Evolutionary conservation across 2,888 invertebrate genomes (phyloP), one percentile per base, ranked within the genome.

Genomic region (Listrodromus nycthemerus): DNA sequence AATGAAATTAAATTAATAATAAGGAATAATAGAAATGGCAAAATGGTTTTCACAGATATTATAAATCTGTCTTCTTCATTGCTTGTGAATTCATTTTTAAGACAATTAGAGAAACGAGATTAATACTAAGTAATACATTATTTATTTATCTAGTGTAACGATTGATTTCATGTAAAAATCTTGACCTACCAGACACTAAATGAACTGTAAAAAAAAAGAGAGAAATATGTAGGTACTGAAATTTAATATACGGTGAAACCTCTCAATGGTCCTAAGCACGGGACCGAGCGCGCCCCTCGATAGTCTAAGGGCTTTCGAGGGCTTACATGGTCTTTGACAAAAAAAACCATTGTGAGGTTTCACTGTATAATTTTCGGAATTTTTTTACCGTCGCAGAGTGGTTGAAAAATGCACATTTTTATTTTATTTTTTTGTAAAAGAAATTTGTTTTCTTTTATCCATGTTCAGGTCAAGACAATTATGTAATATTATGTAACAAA

Each of bases 1-100:
- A 93, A 88, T n/a, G n/a, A 83, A 55, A 24, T n/a, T n/a, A 55
- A 21, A 55, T 3, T 55, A 19, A 21, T 1, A 7, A 37, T 37
- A 37, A 37, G 37, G 10, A 10, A 37, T 37, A 8, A 13, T 16
- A 41, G 3, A 41, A 10, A 41, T 41, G 3, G 13, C 41, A 4
- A 41, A 41, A 13, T 41, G 10, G 2, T 13, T 41, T 41, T 3
- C 41, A 13, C 3, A 10, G 0, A 41, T 3, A 37, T 8, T 10
- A 13, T 41, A 41, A 41, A 41, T 41, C 1, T 10, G 4, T 41
- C 41, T 13, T 3, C 16, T 13, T 13, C 16, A 13, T 7, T 10
- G 37, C 37, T 5, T 16, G 41, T 41, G 41, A 16, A 16, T 41
- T 10, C 3, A 41, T 41, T 41, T 41, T 13, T 16, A 41, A 4